Base-by-base conservation (phyloP, 1,140 invertebrate genomes). In the Stegodyphus mimosarum region DNA sequence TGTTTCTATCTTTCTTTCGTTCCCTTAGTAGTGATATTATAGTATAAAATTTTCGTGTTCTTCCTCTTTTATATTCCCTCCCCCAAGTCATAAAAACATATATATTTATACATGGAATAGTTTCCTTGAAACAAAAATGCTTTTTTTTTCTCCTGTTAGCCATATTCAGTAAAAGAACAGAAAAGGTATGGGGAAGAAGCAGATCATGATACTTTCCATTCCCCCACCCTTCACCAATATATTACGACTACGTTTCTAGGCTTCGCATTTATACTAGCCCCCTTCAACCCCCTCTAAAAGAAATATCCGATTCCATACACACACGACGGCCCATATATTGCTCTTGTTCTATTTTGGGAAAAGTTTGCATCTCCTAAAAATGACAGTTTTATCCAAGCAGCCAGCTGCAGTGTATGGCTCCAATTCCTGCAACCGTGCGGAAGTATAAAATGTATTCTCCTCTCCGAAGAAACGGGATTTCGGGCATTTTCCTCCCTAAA, bases 61-160 rank as follows among this genome's bases (percentile, higher is more conserved):
- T 75, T 60, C 52, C 17, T 51, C 53, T 63, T 69, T 75, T 64
- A 49, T 75, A 75, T 63, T 72, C 15, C 55, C 49, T 63, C 52
- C 49, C 73, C 55, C 52, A 75, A 33, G 73, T 33, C 33, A 33
- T 33, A 33, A 75, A 60, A 75, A 13, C 55, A 13, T 75, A 75
- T 52, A 72, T 63, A 55, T 75, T 75, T 75, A 60, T 75, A 75
- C 63, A 48, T 55, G 48, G 63, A 75, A 75, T 17, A 75, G 53
- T 60, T 75, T 55, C 55, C 63, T 75, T 63, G 73, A 75, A 55
- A 75, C 73, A 60, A 60, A 75, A 33, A 75, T 72, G 70, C 70
- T 17, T 51, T 72, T 72, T 72, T 51, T 72, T 72, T 48, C 50
- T 17, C 9, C 13, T 33, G 33, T 33, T 33, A 33, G 33, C 33